These are phyloP conservation scores for Holcopasites calliopsidis DNA, from an alignment of 1,140 invertebrate genomes.

Conservation along the genomic window DNA sequence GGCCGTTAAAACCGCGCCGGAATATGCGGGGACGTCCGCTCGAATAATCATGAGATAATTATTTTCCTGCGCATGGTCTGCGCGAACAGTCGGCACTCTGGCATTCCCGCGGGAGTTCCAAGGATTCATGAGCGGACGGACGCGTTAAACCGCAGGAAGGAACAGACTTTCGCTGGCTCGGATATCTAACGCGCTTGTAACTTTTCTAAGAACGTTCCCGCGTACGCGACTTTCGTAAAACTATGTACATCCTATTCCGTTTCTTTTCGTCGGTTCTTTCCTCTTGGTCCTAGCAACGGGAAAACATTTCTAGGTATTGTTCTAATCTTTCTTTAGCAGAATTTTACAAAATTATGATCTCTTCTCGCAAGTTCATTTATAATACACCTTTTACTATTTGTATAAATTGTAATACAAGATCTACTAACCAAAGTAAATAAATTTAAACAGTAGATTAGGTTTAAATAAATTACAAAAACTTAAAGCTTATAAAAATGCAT, in stretches of 20 bases:
- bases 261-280: not conserved
- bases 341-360: no score
- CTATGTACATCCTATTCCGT: not conserved
- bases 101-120: constrained; percentile 40
- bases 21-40: constrained; percentile 39
- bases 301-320: no score
- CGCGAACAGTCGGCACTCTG: constrained; percentile 46
- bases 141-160: constrained; percentile 59
- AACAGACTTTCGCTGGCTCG: constrained; percentile 45
- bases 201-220: not conserved
- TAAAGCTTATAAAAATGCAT: no score
- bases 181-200: constrained; percentile 44
- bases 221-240: not conserved
- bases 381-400: no score
- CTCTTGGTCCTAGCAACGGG: no score
- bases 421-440: no score
- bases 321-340: no score
- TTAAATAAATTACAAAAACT: no score
- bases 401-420: no score
- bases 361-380: no score
- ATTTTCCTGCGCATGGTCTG: constrained; percentile 41
- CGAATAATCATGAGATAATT: constrained; percentile 55
- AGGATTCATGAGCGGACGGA: constrained; percentile 53
- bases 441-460: no score
- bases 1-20: constrained; percentile 16